phyloP scores from a whole-genome alignment of 2,113 vertebrate genomes.

The Catagonus wagneri region DNA sequence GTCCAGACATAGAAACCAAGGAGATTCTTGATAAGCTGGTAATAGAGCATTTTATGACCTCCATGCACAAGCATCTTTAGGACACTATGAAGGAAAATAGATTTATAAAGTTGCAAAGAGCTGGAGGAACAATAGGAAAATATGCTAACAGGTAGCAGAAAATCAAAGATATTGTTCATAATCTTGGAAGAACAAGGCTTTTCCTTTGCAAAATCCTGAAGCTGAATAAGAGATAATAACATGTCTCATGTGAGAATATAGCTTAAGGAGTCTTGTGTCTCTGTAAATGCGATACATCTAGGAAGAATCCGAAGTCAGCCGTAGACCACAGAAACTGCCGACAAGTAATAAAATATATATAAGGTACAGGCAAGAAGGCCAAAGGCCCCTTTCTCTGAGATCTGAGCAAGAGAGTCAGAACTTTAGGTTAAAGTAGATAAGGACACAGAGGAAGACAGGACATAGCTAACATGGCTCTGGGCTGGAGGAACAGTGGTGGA shows the following conservation, averaged over 20 bases:
- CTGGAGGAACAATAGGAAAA: background rate
- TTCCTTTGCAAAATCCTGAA: slow-evolving; percentile 1
- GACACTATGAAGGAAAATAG: background rate
- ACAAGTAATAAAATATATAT: background rate
- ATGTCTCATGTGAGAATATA: background rate
- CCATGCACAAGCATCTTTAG: background rate
- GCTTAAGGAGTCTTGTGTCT: background rate
- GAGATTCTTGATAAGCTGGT: background rate
- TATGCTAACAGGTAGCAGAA: background rate
- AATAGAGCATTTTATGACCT: background rate
- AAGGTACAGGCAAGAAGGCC: background rate
- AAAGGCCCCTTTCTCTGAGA: background rate
- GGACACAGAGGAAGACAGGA: background rate
- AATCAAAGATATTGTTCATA: slow-evolving; percentile 37
- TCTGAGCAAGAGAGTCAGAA: background rate
- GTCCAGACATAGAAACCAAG: background rate
- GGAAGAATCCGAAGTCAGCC: background rate
- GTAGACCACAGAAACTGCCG: background rate
- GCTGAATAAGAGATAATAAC: background rate
- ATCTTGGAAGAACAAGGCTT: background rate
- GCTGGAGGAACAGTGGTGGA: background rate
- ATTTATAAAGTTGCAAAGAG: background rate
- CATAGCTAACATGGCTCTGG: accelerated
- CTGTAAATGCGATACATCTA: background rate
- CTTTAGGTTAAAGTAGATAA: background rate